Base-by-base conservation (phyloP, 92 coral and sea anemone genomes). In the Ricordea florida region DNA sequence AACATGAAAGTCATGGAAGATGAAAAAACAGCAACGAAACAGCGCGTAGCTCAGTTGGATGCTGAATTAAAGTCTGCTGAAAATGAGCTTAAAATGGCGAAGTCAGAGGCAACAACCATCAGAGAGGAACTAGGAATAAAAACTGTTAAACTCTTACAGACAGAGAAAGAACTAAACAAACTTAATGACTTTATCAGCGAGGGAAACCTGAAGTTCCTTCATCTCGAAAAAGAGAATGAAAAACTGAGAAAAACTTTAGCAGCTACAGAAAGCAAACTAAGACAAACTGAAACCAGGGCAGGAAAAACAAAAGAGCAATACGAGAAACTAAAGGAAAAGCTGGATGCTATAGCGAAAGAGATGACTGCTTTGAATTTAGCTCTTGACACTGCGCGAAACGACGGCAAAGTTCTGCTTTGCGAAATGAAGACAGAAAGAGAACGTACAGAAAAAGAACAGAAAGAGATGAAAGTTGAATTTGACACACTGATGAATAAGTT, bases 331-430 rank as follows among this genome's bases (percentile, higher is more conserved):
- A 78, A 86, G 50, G 66, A 69, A 35, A 80, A 85, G 34, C 32
- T 91, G 7, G 76, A 88, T 37, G 58, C 87, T 33, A 75, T 79
- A 22, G 87, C 56, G 26, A 70, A 65, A 29, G 86, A 85, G 31
- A 85, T 82, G 63, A 33, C 69, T 29, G 14, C 76, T 6, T 69
- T 87, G 42, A 86, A 74, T 40, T 34, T 49, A 59, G 78, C 72
- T 30, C 73, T 80, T 5, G 69, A 63, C 15, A 51, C 63, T 28
- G 83, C 77, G 1, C 65, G 56, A 29, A 70, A 13, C 6, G 56
- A 41, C 14, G 77, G 56, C 20, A 7, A 55, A 53, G 41, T 44
- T 10, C 6, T 70, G 48, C 50, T 40, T 23, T 57, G 57, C 20
- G 62, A 66, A 31, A 65, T 80, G 81, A 79, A 69, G 31, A 57